These are phyloP conservation scores for Ceyx cyanopectus DNA, from an alignment of 2,113 vertebrate genomes.

Conservation along the genomic window DNA sequence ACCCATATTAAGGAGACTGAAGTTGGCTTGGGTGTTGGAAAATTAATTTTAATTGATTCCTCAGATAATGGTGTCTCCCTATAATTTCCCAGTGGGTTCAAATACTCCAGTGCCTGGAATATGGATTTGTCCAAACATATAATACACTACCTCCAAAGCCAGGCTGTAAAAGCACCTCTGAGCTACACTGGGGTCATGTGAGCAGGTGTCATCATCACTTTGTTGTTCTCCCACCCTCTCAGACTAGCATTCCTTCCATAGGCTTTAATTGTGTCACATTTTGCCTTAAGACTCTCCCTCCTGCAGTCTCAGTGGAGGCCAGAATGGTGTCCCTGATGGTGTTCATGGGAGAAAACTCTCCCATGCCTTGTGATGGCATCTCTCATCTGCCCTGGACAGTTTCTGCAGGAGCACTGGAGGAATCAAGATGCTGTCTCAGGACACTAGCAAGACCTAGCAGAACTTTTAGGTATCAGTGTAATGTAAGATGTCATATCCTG, in stretches of 20 bases:
- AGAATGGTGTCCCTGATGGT: not conserved
- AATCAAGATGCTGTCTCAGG: not conserved
- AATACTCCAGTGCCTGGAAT: not conserved
- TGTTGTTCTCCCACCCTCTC: not conserved
- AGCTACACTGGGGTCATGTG: not conserved
- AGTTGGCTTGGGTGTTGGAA: not conserved
- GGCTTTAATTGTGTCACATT: not conserved
- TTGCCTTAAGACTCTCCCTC: not conserved
- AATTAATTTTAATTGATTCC: constrained; percentile 6
- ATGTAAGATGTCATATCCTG: not conserved
- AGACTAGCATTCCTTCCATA: not conserved
- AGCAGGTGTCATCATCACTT: not conserved
- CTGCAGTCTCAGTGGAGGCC: not conserved
- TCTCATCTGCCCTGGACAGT: not conserved
- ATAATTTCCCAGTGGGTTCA: not conserved
- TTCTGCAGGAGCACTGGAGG: not conserved
- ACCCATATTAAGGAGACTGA: not conserved
- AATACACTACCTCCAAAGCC: not conserved
- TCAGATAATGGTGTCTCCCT: not conserved
- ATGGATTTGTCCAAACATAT: not conserved
- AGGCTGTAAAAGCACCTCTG: not conserved
- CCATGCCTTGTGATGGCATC: not conserved
- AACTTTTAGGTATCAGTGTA: not conserved
- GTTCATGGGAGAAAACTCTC: not conserved
- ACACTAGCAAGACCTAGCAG: not conserved